Evolutionary conservation across 2,888 invertebrate species (phyloP).

Genomic region (Acronicta psi): DNA sequence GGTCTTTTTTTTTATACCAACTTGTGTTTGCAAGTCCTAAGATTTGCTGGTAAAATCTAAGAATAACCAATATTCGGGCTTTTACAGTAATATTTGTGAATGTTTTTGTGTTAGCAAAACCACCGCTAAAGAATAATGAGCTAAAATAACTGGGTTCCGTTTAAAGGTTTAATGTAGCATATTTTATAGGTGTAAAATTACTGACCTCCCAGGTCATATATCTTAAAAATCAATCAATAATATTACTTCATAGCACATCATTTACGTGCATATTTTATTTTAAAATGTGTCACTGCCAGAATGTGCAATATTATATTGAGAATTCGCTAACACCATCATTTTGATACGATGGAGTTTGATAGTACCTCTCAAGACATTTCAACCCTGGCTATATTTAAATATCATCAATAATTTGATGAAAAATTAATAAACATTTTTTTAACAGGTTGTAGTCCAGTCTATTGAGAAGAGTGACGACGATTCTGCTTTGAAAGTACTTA

Average conservation of each 20-base stretch:
- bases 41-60: too few relatives aligned
- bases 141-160: too few relatives aligned
- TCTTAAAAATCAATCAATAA: too few relatives aligned
- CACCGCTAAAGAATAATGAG: too few relatives aligned
- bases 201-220: too few relatives aligned
- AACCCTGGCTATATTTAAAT: neutral
- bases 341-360: slow-evolving; percentile 84
- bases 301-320: slow-evolving; percentile 82
- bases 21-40: too few relatives aligned
- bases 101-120: too few relatives aligned
- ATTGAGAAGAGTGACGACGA: slow-evolving; percentile 96
- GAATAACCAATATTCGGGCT: too few relatives aligned
- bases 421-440: slow-evolving; percentile 5
- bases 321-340: slow-evolving; percentile 85
- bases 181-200: too few relatives aligned
- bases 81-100: too few relatives aligned
- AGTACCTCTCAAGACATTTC: slow-evolving; percentile 82
- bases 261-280: slow-evolving; percentile 74
- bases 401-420: neutral
- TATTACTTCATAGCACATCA: slow-evolving; percentile 28
- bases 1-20: too few relatives aligned
- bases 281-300: slow-evolving; percentile 79
- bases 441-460: slow-evolving; percentile 93
- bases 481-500: slow-evolving; percentile 96
- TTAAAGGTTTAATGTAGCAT: too few relatives aligned